Conservation (phyloP, 2,888 invertebrate species). For the Cepaea hortensis region DNA sequence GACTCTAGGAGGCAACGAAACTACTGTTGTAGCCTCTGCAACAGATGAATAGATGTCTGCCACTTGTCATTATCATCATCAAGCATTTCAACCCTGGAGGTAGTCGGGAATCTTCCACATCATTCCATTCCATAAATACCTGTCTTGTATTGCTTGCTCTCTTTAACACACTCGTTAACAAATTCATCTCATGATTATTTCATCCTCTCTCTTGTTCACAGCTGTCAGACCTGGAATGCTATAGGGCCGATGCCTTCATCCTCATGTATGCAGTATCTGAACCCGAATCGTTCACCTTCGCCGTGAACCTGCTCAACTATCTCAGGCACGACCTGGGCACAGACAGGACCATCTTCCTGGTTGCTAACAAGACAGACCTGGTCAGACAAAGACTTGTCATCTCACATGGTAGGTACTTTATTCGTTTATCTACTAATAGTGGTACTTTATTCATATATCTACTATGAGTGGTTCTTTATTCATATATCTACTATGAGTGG, state of each 20-base stretch:
- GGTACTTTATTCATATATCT: neutral
- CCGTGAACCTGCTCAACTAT: slow-evolving; percentile 89
- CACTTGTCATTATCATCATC: too few relatives aligned
- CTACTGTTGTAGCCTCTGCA: too few relatives aligned
- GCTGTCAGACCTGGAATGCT: slow-evolving; percentile 63
- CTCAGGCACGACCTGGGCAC: slow-evolving; percentile 88
- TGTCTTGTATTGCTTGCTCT: neutral
- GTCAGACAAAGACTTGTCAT: slow-evolving; percentile 90
- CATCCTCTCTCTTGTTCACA: slow-evolving; percentile 22
- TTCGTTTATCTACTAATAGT: neutral
- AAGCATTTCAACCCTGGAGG: too few relatives aligned
- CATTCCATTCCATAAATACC: too few relatives aligned
- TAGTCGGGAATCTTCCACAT: too few relatives aligned
- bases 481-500: neutral
- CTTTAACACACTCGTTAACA: neutral
- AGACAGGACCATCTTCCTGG: slow-evolving; percentile 91
- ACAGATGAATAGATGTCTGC: too few relatives aligned
- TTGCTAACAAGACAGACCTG: slow-evolving; percentile 94
- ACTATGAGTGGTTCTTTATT: neutral
- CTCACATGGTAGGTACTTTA: slow-evolving; percentile 84
- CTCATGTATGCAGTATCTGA: slow-evolving; percentile 94
- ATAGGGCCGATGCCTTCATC: slow-evolving; percentile 89
- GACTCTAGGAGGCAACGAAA: too few relatives aligned
- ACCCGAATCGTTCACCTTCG: slow-evolving; percentile 86
- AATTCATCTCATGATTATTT: neutral